These are phyloP conservation scores for Buathra laborator DNA, from an alignment of 2,888 invertebrate genomes.

Conservation along the genomic window DNA sequence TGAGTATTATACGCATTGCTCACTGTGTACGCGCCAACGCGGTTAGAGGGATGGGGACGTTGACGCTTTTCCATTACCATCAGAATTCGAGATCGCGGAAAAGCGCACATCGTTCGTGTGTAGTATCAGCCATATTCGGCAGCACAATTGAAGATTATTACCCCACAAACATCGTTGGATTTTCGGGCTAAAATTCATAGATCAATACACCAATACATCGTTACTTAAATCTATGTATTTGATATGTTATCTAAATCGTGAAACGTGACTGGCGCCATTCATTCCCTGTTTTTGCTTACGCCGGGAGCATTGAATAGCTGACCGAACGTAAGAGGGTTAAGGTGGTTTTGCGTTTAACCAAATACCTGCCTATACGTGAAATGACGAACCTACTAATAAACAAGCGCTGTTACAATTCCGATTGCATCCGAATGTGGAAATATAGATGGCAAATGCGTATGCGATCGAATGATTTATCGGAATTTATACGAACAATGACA, in stretches of 20 bases:
- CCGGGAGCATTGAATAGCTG: not conserved
- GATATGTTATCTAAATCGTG: not conserved
- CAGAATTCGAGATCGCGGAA: not conserved
- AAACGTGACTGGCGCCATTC: not conserved
- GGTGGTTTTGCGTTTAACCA: not conserved
- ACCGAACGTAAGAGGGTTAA: not conserved
- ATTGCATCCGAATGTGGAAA: not conserved
- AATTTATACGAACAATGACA: no score
- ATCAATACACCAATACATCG: not conserved
- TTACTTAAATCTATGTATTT: not conserved
- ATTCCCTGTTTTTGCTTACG: not conserved
- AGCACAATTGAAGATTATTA: conserved; percentile 6
- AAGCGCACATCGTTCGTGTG: not conserved
- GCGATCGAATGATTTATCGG: not conserved
- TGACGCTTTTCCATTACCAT: not conserved
- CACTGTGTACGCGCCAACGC: not conserved
- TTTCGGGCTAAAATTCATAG: not conserved
- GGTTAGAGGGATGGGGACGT: not conserved
- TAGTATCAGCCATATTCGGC: not conserved
- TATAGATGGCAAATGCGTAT: not conserved
- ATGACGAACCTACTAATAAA: not conserved
- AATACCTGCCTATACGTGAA: not conserved
- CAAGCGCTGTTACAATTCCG: not conserved
- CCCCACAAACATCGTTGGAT: not conserved
- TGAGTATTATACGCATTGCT: not conserved